Evolutionary conservation across 2,113 vertebrate genomes (phyloP).

Genomic region (Megatriorchis doriae): DNA sequence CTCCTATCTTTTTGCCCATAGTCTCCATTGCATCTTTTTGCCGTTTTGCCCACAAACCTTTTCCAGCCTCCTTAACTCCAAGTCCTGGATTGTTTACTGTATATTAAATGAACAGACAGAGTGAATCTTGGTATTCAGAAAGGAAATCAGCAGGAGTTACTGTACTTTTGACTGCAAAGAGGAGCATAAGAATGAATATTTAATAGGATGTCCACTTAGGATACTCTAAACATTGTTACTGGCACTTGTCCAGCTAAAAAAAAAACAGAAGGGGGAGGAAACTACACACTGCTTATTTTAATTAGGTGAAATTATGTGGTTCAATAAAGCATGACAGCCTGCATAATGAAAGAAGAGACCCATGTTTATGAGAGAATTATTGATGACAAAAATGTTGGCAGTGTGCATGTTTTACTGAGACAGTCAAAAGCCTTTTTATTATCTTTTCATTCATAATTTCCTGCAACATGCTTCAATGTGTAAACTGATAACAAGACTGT

Average conservation of each 20-base stretch:
- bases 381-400: slow-evolving; percentile 63
- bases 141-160: not conserved
- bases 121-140: slow-evolving; percentile 7
- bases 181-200: slow-evolving; percentile 52
- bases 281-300: slow-evolving; percentile 67
- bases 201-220: slow-evolving; percentile 64
- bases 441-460: slow-evolving; percentile 69
- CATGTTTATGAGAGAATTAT: slow-evolving; percentile 66
- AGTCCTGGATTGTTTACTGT: not conserved
- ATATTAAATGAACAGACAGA: slow-evolving; percentile 2
- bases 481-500: slow-evolving; percentile 15
- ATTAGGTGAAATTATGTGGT: slow-evolving; percentile 74
- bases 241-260: slow-evolving; percentile 52
- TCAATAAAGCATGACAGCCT: slow-evolving; percentile 70
- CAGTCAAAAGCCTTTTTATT: slow-evolving; percentile 30
- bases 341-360: slow-evolving; percentile 61
- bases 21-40: no score
- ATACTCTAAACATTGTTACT: slow-evolving; percentile 51
- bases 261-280: slow-evolving; percentile 29
- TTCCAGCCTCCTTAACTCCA: not conserved
- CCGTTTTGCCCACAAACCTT: not conserved
- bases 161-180: slow-evolving; percentile 11
- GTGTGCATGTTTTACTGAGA: slow-evolving; percentile 10
- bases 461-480: slow-evolving; percentile 19
- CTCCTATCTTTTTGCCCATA: not conserved